Base-by-base conservation (phyloP, 2,113 vertebrate species). In the Embiotoca jacksoni region DNA sequence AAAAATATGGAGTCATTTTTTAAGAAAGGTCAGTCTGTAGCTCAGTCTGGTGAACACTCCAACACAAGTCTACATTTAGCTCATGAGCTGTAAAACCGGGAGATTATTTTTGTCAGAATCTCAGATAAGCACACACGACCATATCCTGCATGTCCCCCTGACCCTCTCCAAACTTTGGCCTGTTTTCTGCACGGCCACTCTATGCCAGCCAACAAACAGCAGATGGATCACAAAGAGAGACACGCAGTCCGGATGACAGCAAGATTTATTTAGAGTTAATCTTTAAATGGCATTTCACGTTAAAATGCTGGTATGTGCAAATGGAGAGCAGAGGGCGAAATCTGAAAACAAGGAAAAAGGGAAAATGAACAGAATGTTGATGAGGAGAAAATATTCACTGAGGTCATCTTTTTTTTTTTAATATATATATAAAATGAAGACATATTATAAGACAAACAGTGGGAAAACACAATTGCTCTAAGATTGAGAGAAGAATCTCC, bases 231-330 rank as follows among this genome's bases (percentile, higher is more conserved):
- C 4, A 80, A 7, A 68, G 23, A 83, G 57, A 75, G 39, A 68
- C 0, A 23, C 69, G 8, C 3, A 37, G 59, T 79, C 81, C 77
- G 6, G 4, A 35, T 86, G 63, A 82, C 15, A 83, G 55, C 52
- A 62, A 65, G 53, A 49, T 92, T 90, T 91, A 87, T 83, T 89
- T 1, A 36, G 36, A 57, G 30, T 32, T 84, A 57, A 67, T 54
- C 72, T 78, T 46, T 75, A 53, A 39, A 72, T 61, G 63, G 61
- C 55, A 47, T 54, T 59, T 41, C 5, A 53, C 6, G 32, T 59
- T 4, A 13, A n/a, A 16, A 7, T 37, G 62, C 35, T 39, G 14
- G 36, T 16, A 4, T 72, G 5, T 7, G 30, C 57, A 71, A 32
- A 35, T 32, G 62, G 10, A 6, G 13, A 37, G n/a, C 52, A 7